Evolutionary conservation across 2,888 invertebrate species (phyloP).

Genomic region (Sarcophaga carnaria): DNA sequence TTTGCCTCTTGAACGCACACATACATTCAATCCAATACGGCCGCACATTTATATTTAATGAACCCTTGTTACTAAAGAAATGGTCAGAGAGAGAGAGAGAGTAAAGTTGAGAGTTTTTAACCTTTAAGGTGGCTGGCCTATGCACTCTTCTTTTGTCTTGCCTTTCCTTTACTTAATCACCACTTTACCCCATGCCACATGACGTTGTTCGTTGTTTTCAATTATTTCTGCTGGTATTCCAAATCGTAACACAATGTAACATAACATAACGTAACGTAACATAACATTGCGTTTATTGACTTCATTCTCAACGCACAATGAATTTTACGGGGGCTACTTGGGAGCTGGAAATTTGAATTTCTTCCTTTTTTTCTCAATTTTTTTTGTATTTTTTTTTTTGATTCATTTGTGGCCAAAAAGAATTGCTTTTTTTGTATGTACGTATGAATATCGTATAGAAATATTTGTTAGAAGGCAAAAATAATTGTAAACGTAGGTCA

Average conservation of each 20-base stretch:
- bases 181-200: neutral
- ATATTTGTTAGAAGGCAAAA: neutral
- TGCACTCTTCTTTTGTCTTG: neutral
- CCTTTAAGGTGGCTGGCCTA: conserved; percentile 21
- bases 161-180: neutral
- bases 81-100: too few relatives aligned
- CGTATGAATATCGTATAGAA: neutral
- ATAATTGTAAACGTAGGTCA: conserved; percentile 3
- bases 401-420: neutral
- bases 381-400: neutral
- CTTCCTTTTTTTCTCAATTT: neutral
- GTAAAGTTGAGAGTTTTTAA: neutral
- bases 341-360: too few relatives aligned
- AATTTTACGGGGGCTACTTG: neutral
- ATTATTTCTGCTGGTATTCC: conserved; percentile 39
- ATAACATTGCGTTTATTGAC: conserved; percentile 48
- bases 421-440: neutral
- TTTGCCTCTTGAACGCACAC: neutral
- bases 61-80: neutral
- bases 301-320: conserved; percentile 29
- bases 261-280: neutral
- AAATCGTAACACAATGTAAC: conserved; percentile 5
- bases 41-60: conserved; percentile 4
- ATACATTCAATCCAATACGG: neutral
- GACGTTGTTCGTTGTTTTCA: neutral